A percentile compares a stretch with the other conserved stretches of the same genome.
Conservation (phyloP, 2,113 vertebrate genomes). For the Equus quagga region DNA sequence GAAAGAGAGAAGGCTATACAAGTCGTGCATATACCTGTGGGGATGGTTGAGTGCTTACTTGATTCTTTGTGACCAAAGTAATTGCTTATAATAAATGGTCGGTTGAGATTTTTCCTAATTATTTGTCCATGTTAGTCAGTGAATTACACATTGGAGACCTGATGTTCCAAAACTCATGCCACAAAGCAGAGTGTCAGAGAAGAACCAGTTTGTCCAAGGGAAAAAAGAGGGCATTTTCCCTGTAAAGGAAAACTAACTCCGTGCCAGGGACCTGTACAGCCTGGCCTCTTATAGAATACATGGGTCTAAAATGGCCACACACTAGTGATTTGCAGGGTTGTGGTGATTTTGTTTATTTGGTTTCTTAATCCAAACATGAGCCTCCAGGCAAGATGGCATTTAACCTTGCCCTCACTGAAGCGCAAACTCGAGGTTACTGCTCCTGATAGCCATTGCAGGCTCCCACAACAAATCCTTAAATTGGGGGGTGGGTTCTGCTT, state of each 20-base stretch:
- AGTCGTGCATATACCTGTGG: not conserved
- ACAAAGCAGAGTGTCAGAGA: slow-evolving; percentile 13
- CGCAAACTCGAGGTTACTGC: not conserved
- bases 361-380: slow-evolving; percentile 5
- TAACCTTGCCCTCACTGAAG: not conserved
- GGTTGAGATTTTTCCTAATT: not conserved
- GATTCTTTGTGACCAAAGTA: not conserved
- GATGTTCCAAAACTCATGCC: not conserved
- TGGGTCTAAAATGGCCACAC: not conserved
- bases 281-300: not conserved
- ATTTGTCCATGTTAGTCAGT: not conserved
- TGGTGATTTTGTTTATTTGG: slow-evolving; percentile 22
- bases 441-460: not conserved
- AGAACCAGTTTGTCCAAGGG: not conserved
- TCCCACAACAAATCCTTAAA: not conserved
- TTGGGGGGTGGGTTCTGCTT: not conserved
- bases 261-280: not conserved
- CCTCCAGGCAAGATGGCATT: not conserved
- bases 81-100: not conserved
- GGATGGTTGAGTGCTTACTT: not conserved
- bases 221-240: not conserved
- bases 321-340: not conserved
- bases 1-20: not conserved
- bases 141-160: slow-evolving; percentile 8
- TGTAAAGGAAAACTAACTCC: slow-evolving; percentile 19